These are phyloP conservation scores for Glossophaga mutica DNA, from an alignment of 2,797 vertebrate genomes.

Conservation along the genomic window DNA sequence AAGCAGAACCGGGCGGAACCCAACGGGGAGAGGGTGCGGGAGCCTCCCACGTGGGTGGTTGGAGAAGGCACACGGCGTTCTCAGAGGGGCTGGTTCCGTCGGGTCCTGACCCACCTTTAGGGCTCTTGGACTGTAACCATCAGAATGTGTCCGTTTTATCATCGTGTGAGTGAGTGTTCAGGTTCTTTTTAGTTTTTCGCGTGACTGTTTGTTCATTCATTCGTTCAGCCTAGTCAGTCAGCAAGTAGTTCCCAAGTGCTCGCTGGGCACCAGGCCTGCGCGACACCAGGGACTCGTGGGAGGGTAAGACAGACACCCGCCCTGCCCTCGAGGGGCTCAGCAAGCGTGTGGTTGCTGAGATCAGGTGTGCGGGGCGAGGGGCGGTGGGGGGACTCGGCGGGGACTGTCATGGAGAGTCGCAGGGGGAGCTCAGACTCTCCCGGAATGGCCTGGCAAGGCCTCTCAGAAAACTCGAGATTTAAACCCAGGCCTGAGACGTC, in stretches of 20 bases:
- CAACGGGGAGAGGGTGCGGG: not conserved
- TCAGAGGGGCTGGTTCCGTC: not conserved
- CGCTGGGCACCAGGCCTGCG: not conserved
- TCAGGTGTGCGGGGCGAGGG: too few relatives aligned
- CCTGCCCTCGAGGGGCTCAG: not conserved
- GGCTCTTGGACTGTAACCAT: not conserved
- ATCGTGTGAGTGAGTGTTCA: too few relatives aligned
- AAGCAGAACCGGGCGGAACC: not conserved
- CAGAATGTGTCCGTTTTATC: not conserved
- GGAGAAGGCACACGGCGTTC: not conserved
- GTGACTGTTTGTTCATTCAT: not conserved
- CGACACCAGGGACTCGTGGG: not conserved
- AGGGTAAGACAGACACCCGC: not conserved
- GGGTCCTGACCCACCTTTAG: not conserved
- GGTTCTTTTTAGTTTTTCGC: not conserved
- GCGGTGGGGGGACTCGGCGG: too few relatives aligned
- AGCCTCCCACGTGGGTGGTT: too few relatives aligned
- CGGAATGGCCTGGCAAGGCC: not conserved
- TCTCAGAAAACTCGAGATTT: not conserved
- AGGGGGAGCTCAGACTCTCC: not conserved
- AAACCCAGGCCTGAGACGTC: not conserved
- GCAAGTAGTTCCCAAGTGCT: not conserved
- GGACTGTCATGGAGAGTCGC: not conserved
- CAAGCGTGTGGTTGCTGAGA: accelerated
- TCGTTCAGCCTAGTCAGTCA: not conserved